Conservation (phyloP, 2,113 vertebrate genomes). For the Calyptomena viridis region DNA sequence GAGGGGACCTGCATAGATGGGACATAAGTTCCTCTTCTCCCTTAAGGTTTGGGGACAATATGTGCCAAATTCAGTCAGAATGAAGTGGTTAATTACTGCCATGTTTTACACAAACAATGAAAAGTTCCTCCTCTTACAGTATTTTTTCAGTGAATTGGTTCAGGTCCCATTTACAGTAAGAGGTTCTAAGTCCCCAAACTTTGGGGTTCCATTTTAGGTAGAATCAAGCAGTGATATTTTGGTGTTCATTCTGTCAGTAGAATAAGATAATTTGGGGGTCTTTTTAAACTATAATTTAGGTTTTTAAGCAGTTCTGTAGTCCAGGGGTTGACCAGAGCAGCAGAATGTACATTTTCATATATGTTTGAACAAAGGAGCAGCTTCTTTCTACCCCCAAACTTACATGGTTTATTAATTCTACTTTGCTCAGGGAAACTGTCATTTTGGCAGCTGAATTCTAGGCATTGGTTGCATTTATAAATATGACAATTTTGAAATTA, state of each 20-base stretch:
- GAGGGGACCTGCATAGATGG: neutral
- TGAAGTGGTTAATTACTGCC: neutral
- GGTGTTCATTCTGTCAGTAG: neutral
- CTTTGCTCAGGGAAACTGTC: neutral
- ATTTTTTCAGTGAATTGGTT: neutral
- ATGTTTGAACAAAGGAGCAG: neutral
- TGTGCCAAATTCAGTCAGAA: neutral
- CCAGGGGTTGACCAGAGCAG: neutral
- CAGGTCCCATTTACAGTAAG: neutral
- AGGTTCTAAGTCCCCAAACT: neutral
- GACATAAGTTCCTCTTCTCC: neutral
- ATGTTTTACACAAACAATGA: neutral
- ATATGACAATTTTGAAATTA: neutral
- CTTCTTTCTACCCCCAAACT: neutral
- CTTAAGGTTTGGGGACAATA: neutral
- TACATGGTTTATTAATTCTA: neutral
- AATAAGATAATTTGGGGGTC: neutral
- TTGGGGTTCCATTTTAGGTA: neutral
- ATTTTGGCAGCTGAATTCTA: neutral
- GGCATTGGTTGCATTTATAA: neutral
- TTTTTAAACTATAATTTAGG: neutral
- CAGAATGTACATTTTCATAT: neutral
- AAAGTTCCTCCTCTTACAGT: neutral
- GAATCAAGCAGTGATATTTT: neutral
- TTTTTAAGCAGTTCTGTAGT: neutral